phyloP scores from a whole-genome alignment of 2,113 vertebrate species.

The Dinomys branickii region DNA sequence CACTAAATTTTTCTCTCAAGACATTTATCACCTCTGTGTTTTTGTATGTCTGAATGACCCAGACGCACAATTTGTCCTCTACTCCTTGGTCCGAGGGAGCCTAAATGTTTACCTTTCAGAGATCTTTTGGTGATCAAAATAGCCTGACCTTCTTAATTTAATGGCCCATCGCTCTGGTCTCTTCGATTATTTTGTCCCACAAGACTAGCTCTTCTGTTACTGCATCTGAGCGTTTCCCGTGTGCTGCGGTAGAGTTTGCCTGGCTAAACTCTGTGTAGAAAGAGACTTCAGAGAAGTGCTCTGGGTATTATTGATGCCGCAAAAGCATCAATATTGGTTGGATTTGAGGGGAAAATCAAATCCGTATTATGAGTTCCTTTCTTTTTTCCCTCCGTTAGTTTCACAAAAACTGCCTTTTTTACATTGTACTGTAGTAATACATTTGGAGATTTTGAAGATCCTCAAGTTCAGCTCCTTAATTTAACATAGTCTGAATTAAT shows the following conservation, averaged over 20 bases:
- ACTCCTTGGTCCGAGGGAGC: neutral
- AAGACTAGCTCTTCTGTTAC: neutral
- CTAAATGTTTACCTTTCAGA: neutral
- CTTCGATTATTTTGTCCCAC: neutral
- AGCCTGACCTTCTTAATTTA: neutral
- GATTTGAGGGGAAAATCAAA: neutral
- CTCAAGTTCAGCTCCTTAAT: neutral
- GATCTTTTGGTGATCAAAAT: neutral
- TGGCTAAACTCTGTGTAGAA: neutral
- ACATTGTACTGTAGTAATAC: neutral
- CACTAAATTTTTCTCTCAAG: neutral
- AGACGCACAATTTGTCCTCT: neutral
- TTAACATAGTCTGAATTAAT: neutral
- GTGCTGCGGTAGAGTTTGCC: neutral
- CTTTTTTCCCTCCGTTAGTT: neutral
- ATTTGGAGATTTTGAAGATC: conserved; percentile 6
- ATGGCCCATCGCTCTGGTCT: neutral
- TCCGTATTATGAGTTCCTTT: neutral
- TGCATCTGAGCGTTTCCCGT: neutral
- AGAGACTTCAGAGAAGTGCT: neutral
- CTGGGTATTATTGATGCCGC: neutral
- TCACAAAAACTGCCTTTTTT: neutral
- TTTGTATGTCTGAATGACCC: neutral
- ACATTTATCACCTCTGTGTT: neutral
- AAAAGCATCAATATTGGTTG: conserved; percentile 27